Percentiles rank a stretch among this genome's conserved stretches.
Evolutionary conservation across 2,797 vertebrate genomes (phyloP).

Genomic region (Naso thynnoides): DNA sequence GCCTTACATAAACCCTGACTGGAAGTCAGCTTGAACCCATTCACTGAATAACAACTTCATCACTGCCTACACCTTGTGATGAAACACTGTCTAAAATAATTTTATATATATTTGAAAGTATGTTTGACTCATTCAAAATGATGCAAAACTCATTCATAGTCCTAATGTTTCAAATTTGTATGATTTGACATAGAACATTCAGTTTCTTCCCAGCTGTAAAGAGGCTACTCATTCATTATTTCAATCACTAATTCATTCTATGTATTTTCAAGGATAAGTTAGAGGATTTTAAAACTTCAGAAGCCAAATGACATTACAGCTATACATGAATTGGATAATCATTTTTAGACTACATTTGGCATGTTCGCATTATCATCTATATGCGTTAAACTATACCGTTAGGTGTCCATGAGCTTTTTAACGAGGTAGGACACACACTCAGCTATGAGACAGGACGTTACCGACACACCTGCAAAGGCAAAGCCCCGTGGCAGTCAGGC

Average conservation of each 20-base stretch:
- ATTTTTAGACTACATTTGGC: neutral
- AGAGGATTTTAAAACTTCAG: too few relatives aligned
- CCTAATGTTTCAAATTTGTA: neutral
- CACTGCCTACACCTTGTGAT: neutral
- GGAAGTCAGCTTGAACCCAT: neutral
- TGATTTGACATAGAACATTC: neutral
- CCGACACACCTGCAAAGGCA: conserved; percentile 24
- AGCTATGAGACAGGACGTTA: neutral
- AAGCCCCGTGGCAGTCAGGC: conserved; percentile 13
- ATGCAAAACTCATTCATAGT: neutral
- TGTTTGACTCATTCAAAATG: neutral
- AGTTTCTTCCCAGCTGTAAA: too few relatives aligned
- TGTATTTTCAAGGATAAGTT: neutral
- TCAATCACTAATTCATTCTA: too few relatives aligned
- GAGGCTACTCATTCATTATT: neutral
- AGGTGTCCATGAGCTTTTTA: neutral
- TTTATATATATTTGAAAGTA: neutral
- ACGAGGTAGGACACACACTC: conserved; percentile 19
- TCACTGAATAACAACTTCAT: neutral
- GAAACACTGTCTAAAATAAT: neutral
- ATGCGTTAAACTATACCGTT: neutral
- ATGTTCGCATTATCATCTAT: neutral
- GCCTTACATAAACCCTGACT: neutral
- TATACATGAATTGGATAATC: neutral
- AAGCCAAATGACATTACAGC: neutral